Percentiles rank a stretch among this genome's conserved stretches.
These are phyloP conservation scores for Temnothorax nylanderi DNA, from an alignment of 1,140 invertebrate genomes.

Conservation along the genomic window DNA sequence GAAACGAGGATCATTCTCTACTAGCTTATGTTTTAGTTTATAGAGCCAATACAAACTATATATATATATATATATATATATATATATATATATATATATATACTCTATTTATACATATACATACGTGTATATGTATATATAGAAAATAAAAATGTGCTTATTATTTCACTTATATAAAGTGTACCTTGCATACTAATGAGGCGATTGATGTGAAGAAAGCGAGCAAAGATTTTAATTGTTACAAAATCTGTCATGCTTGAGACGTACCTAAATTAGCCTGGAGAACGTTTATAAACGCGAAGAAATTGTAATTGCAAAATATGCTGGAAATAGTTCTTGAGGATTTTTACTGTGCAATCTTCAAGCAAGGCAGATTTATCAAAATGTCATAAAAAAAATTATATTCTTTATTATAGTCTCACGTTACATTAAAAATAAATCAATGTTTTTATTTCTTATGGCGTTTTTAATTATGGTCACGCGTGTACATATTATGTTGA, in stretches of 20 bases:
- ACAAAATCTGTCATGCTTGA: slow-evolving; percentile 75
- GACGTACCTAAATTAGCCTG: slow-evolving; percentile 21
- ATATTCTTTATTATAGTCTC: slow-evolving; percentile 83
- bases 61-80: slow-evolving; percentile 20
- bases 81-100: neutral
- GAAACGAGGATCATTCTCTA: slow-evolving; percentile 66
- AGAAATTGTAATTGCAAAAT: neutral
- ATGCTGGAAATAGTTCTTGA: neutral
- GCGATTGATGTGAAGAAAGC: slow-evolving; percentile 46
- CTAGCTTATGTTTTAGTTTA: slow-evolving; percentile 73
- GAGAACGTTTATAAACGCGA: slow-evolving; percentile 4
- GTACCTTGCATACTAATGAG: slow-evolving; percentile 73
- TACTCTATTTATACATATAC: neutral
- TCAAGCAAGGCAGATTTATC: slow-evolving; percentile 75
- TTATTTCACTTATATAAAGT: slow-evolving; percentile 76
- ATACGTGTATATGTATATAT: slow-evolving; percentile 51
- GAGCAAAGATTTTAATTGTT: slow-evolving; percentile 52
- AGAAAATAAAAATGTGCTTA: slow-evolving; percentile 74
- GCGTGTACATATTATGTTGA: slow-evolving; percentile 78
- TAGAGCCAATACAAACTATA: slow-evolving; percentile 55
- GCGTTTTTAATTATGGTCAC: slow-evolving; percentile 76
- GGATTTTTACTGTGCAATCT: neutral
- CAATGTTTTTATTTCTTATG: slow-evolving; percentile 82
- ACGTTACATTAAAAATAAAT: slow-evolving; percentile 82
- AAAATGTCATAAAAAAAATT: slow-evolving; percentile 70